Evolutionary conservation across 2,113 vertebrate species (phyloP).

Genomic region (Henicopernis longicauda): DNA sequence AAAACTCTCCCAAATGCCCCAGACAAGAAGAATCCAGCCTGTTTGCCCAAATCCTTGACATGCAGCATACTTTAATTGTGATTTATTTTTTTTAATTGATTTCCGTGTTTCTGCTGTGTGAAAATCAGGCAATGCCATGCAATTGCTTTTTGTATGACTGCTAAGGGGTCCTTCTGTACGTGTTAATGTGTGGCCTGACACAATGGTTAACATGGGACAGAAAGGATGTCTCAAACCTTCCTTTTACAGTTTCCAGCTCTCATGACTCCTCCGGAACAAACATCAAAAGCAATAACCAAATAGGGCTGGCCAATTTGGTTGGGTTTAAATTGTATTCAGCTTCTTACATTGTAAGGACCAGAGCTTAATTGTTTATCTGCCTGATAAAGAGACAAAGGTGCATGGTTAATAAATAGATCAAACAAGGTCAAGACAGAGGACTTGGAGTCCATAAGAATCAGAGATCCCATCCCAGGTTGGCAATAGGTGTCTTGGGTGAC

Average conservation of each 20-base stretch:
- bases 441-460: background rate
- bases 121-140: background rate
- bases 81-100: background rate
- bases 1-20: background rate
- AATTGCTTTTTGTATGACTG: background rate
- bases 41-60: background rate
- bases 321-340: background rate
- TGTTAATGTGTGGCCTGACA: background rate
- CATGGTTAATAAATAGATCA: background rate
- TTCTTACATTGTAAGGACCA: background rate
- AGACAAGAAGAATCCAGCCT: background rate
- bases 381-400: background rate
- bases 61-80: background rate
- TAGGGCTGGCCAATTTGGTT: background rate
- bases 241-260: background rate
- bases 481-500: background rate
- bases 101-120: background rate
- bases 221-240: background rate
- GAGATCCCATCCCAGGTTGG: background rate
- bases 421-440: background rate
- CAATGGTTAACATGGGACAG: background rate
- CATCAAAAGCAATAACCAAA: background rate
- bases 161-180: background rate
- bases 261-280: background rate
- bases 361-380: background rate